Base-by-base conservation (phyloP, 2,888 invertebrate species). In the Aethes cnicana region DNA sequence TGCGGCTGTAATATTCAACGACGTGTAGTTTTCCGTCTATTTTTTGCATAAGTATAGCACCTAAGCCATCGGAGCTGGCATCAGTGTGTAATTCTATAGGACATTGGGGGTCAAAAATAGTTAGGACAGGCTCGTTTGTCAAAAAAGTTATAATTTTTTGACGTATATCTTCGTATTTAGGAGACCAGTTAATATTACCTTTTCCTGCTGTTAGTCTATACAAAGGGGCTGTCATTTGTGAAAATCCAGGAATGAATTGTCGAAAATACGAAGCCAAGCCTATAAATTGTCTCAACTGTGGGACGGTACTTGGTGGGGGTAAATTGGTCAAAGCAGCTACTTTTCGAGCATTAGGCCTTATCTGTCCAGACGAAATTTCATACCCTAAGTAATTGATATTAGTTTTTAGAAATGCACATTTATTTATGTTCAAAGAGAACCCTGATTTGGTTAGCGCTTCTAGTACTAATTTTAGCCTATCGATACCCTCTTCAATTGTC, bases 261-360 rank as follows among this genome's bases (percentile, higher is more conserved):
- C n/a, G n/a, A n/a, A n/a, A n/a, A n/a, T n/a, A n/a, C n/a, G n/a
- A n/a, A n/a, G n/a, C n/a, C n/a, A n/a, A n/a, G n/a, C 26, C 26
- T 0, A 35, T 35, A 9, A 18, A 35, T 11, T 35, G 35, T 4
- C 18, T 8, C 4, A 26, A 11, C 8, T 26, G 36, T 2, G 21
- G 11, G 0, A 36, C 36, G 1, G 36, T 23, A 2, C 11, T 8
- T 1, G 36, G 36, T 1, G 36, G 36, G 0, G 36, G 36, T 36
- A 36, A 12, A 7, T 20, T 21, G 1, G 21, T 21, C 5, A 36
- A 21, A 3, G 52, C 55, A 2, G 49, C 41, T 4, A 57, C 37
- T 32, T 59, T 57, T 4, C 28, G 14, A 2, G 57, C 21, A 26
- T 57, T 59, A 7, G 55, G 59, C 11, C 54, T 17, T 8, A 57